Evolutionary conservation across 2,888 invertebrate genomes (phyloP).

Genomic region (Drosophila falleni): DNA sequence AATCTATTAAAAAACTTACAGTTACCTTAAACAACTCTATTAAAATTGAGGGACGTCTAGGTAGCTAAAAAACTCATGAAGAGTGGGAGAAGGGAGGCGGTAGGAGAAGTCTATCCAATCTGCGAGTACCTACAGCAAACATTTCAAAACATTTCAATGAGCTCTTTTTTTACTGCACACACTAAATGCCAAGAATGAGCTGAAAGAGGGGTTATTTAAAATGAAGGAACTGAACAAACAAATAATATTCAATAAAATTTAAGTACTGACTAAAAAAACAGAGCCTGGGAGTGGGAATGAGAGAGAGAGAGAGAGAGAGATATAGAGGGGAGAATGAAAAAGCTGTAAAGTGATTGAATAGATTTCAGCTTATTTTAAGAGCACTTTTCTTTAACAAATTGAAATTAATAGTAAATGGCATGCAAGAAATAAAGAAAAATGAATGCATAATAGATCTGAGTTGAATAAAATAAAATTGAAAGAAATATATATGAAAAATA

Average conservation of each 20-base stretch:
- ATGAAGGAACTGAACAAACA: constrained; percentile 52
- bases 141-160: constrained; percentile 66
- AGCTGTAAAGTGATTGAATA: constrained; percentile 11
- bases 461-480: neutral
- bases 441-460: neutral
- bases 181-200: constrained; percentile 40
- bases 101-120: neutral
- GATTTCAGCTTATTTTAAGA: constrained; percentile 17
- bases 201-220: constrained; percentile 43
- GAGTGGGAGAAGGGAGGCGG: neutral
- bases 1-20: constrained; percentile 70
- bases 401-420: constrained; percentile 3
- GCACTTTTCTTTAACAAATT: constrained; percentile 5
- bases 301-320: neutral
- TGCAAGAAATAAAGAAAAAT: neutral
- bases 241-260: constrained; percentile 56
- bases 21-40: constrained; percentile 73
- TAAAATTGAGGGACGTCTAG: constrained; percentile 42
- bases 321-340: neutral
- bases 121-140: constrained; percentile 38
- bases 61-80: neutral
- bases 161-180: constrained; percentile 44
- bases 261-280: constrained; percentile 34
- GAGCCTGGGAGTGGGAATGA: neutral
- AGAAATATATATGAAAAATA: no score